Conservation (phyloP, 1,140 invertebrate genomes). For the Drosophila ercepeae region DNA sequence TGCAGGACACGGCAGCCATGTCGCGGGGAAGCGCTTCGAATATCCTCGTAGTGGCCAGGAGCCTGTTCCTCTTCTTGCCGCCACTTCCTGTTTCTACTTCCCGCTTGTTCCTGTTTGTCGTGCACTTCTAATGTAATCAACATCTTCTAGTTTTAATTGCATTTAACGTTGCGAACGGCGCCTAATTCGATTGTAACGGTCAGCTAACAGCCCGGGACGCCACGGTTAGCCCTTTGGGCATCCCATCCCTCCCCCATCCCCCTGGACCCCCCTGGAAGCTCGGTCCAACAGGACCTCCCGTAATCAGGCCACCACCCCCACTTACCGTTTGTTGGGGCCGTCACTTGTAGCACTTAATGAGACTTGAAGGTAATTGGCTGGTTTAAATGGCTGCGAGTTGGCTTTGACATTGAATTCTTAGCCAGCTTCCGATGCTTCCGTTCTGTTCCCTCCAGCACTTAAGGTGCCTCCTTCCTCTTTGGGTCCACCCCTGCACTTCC, state of each 20-base stretch:
- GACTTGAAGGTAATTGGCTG: constrained; percentile 78
- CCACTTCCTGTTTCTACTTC: constrained; percentile 3
- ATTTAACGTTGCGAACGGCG: constrained; percentile 75
- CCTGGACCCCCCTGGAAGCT: background rate
- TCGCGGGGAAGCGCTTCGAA: constrained; percentile 35
- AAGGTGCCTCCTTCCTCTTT: background rate
- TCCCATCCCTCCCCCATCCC: background rate
- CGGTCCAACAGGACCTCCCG: background rate
- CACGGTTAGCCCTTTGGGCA: constrained; percentile 17
- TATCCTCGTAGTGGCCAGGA: constrained; percentile 36
- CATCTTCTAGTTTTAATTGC: constrained; percentile 80
- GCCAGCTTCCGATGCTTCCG: constrained; percentile 41
- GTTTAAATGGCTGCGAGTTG: constrained; percentile 73
- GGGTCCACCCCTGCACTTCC: constrained; percentile 1
- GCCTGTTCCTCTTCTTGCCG: background rate
- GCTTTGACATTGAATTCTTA: constrained; percentile 60
- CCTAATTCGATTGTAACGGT: constrained; percentile 80
- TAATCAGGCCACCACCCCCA: background rate
- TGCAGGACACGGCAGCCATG: constrained; percentile 23
- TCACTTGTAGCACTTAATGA: constrained; percentile 73
- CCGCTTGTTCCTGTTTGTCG: constrained; percentile 48
- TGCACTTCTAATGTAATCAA: constrained; percentile 80
- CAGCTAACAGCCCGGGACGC: constrained; percentile 52
- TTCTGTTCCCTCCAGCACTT: constrained; percentile 5
- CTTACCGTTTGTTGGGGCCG: constrained; percentile 2